A percentile compares a stretch with the other conserved stretches of the same genome.
Conservation (phyloP, 2,888 invertebrate genomes). For the Zeuzera pyrina region DNA sequence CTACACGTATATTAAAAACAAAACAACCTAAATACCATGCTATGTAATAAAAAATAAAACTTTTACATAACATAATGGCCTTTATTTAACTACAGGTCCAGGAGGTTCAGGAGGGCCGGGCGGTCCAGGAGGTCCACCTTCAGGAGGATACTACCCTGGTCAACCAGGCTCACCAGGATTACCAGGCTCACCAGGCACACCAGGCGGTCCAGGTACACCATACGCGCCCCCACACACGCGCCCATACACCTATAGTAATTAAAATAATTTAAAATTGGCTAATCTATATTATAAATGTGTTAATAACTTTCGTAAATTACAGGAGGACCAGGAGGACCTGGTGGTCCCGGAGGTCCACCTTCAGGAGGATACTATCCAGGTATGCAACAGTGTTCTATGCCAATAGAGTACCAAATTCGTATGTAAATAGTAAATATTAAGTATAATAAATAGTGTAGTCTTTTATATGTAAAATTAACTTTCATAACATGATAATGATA, state of each 20-base stretch:
- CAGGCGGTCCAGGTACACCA: too few relatives aligned
- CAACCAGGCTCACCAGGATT: constrained; percentile 15
- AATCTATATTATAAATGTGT: too few relatives aligned
- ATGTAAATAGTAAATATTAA: not conserved
- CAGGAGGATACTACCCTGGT: constrained; percentile 13
- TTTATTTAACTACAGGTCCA: too few relatives aligned
- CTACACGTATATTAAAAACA: too few relatives aligned
- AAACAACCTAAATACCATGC: not conserved
- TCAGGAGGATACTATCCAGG: constrained; percentile 15
- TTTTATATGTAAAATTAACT: not conserved
- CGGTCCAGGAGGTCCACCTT: constrained; percentile 14
- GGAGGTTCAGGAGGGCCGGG: constrained; percentile 28
- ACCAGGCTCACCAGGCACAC: constrained; percentile 5
- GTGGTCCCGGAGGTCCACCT: constrained; percentile 18
- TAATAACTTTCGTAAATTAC: too few relatives aligned
- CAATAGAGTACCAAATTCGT: constrained; percentile 11
- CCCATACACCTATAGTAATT: too few relatives aligned
- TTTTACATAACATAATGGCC: too few relatives aligned
- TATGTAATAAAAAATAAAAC: too few relatives aligned
- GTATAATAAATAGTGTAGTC: too few relatives aligned
- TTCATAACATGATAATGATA: not conserved
- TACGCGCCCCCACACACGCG: too few relatives aligned
- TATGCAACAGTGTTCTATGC: not conserved
- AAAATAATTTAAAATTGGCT: too few relatives aligned
- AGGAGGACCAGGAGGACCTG: constrained; percentile 28